Evolutionary conservation across 2,797 vertebrate species (phyloP).

Genomic region (Sciurus vulgaris): DNA sequence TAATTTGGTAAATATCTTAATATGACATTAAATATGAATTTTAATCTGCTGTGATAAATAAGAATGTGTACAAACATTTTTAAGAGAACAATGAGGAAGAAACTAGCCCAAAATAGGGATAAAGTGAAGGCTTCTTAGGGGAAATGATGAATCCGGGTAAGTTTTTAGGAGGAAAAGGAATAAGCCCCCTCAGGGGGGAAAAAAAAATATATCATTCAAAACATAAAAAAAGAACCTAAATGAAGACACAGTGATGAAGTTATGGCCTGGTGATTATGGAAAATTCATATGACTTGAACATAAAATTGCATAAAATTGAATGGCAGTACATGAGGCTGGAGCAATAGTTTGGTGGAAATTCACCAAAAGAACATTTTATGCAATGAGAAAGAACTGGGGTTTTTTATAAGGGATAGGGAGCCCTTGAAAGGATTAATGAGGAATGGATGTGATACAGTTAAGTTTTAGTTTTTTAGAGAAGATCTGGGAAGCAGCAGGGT

Average conservation of each 20-base stretch:
- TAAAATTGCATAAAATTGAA: neutral
- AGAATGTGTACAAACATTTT: neutral
- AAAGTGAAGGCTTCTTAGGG: neutral
- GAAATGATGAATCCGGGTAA: neutral
- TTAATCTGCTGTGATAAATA: neutral
- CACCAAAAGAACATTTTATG: neutral
- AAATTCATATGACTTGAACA: neutral
- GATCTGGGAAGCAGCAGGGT: neutral
- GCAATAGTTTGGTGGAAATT: neutral
- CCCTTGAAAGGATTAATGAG: neutral
- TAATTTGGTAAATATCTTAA: neutral
- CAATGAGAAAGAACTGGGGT: neutral
- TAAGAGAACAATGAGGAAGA: conserved; percentile 8
- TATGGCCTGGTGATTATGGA: neutral
- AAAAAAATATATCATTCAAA: neutral
- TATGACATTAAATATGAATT: conserved; percentile 9
- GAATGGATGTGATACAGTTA: neutral
- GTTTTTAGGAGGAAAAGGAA: neutral
- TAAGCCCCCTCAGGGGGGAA: neutral
- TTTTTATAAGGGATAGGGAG: neutral
- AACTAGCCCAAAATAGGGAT: neutral
- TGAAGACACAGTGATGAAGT: neutral
- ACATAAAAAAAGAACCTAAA: neutral
- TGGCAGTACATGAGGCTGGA: neutral
- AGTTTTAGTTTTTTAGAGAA: conserved; percentile 28